Evolutionary conservation across 1,140 invertebrate genomes (phyloP).

Genomic region (Aphis gossypii): DNA sequence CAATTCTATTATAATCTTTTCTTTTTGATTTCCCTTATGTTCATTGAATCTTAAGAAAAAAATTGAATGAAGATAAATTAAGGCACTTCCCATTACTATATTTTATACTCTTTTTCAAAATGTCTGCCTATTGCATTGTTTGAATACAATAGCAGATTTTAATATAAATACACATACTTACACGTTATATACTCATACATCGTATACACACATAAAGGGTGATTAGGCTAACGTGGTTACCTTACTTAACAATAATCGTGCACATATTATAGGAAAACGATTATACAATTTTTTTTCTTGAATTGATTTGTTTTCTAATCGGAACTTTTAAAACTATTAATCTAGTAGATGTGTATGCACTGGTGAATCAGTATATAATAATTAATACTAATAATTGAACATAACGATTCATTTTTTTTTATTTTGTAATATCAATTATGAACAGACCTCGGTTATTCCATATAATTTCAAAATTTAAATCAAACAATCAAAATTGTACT

Average conservation of each 20-base stretch:
- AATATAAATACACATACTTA: not conserved
- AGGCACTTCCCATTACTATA: not conserved
- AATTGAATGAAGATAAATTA: not conserved
- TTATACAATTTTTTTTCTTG: not conserved
- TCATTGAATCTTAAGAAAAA: not conserved
- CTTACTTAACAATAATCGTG: not conserved
- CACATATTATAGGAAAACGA: not conserved
- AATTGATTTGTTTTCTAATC: not conserved
- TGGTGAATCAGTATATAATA: not conserved
- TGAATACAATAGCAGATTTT: not conserved
- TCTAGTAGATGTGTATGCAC: too few species aligned
- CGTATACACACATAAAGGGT: not conserved
- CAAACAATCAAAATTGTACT: too few species aligned
- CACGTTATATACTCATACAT: not conserved
- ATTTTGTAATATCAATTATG: too few species aligned
- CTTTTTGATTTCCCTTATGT: not conserved
- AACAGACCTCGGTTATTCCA: too few species aligned
- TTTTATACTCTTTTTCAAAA: not conserved
- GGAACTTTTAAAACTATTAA: not conserved
- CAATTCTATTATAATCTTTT: not conserved
- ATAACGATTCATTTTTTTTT: not conserved
- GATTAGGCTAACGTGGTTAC: not conserved
- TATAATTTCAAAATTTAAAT: not conserved
- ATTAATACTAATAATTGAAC: not conserved
- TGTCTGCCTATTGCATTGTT: not conserved